Percentiles rank a stretch among this genome's conserved stretches.
These are phyloP conservation scores for Patiria pectinifera DNA, from an alignment of 53 echinoderm and acorn worm genomes.

Conservation along the genomic window DNA sequence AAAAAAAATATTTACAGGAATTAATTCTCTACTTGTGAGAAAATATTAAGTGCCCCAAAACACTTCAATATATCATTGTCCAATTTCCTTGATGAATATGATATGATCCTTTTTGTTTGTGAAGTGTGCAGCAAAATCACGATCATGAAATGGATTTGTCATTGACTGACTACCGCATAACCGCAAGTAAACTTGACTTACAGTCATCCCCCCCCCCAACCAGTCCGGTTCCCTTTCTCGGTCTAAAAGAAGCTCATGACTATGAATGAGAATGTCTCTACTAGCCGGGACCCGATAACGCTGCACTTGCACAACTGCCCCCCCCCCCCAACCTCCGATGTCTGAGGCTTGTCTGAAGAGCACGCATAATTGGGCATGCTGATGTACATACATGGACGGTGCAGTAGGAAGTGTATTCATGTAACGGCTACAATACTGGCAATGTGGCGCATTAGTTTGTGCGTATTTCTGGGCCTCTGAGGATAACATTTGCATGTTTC, in stretches of 20 bases:
- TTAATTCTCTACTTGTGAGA: too few species aligned
- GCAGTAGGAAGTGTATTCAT: background rate
- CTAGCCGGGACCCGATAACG: background rate
- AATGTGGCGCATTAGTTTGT: background rate
- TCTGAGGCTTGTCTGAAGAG: constrained; percentile 41
- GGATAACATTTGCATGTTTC: too few species aligned
- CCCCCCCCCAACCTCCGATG: background rate
- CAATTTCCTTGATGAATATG: background rate
- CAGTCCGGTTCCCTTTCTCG: background rate
- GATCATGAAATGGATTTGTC: constrained; percentile 1
- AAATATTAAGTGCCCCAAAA: background rate
- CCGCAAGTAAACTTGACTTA: constrained; percentile 53
- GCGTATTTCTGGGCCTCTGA: too few species aligned
- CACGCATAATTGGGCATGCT: constrained; percentile 45
- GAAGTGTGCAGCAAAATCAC: background rate
- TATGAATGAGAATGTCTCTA: constrained; percentile 23
- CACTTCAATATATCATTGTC: background rate
- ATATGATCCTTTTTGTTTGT: background rate
- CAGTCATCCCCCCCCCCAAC: background rate
- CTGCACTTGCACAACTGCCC: background rate
- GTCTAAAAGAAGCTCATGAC: constrained; percentile 19
- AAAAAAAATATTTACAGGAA: too few species aligned
- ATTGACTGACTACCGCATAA: constrained; percentile 1
- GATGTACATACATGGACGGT: background rate
- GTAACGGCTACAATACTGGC: background rate